Base-by-base conservation (phyloP, 2,113 vertebrate genomes). In the Leucosticte australis region DNA sequence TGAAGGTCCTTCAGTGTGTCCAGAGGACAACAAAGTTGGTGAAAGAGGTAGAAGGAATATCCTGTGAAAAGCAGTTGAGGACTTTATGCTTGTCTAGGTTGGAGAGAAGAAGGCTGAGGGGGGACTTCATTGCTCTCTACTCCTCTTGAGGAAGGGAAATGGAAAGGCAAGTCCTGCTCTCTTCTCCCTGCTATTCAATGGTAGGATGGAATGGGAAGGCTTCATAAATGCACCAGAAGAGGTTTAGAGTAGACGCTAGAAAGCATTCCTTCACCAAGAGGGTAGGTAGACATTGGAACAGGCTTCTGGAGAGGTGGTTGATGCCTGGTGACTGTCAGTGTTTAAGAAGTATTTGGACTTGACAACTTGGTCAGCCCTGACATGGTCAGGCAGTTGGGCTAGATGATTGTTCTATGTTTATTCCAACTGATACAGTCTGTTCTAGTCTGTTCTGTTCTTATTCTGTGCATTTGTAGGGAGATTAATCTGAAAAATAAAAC, bases 141-240 rank as follows among this genome's bases (percentile, higher is more conserved):
- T 19, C 4, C 12, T 67, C 37, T 30, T 80, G 68, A 39, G 47
- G 33, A 56, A 5, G 7, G 0, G 4, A 67, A 57, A 15, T 3
- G 7, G 16, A 57, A 18, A 19, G 13, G 14, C 19, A 62, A 10
- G 7, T 63, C 15, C 42, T 81, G 30, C 39, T 10, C 20, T 28
- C 24, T 62, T 47, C 33, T 53, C 13, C 18, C 13, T 31, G 11
- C 8, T 21, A 10, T 44, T 39, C 10, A 35, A 5, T 30, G 35
- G 39, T 1, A 49, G 7, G 13, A 53, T 4, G 3, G 5, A 4
- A 2, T 33, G 24, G 15, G 11, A 68, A 52, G 39, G 24, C 5
- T 49, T 73, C 53, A 39, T 39, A 59, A 33, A 23, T 55, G 12
- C 2, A 3, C 1, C 7, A 21, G 15, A 11, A 46, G 8, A 35